These are phyloP conservation scores for Pollenia amentaria DNA, from an alignment of 2,888 invertebrate species.

Conservation along the genomic window DNA sequence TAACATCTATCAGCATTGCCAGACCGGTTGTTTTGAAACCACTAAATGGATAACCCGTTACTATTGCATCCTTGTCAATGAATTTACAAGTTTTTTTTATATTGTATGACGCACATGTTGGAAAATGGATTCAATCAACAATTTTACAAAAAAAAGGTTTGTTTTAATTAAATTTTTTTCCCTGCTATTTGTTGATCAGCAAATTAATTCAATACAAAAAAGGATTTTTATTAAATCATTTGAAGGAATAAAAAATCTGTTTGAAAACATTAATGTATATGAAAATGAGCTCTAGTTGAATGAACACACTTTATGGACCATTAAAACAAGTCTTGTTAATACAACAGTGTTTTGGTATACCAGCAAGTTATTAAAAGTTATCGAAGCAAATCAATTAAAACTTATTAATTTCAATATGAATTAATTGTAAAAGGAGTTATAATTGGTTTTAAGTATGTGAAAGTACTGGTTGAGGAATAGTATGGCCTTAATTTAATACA, in stretches of 20 bases:
- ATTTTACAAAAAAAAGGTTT: conserved; percentile 3
- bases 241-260: background rate
- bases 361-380: conserved; percentile 12
- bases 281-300: conserved; percentile 5
- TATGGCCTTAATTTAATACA: background rate
- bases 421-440: background rate
- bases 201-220: conserved; percentile 15
- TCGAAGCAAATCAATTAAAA: conserved; percentile 36
- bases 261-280: conserved; percentile 9
- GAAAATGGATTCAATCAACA: conserved; percentile 13
- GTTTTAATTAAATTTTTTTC: background rate
- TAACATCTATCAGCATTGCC: no score
- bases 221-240: conserved; percentile 3
- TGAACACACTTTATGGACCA: conserved; percentile 30
- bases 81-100: background rate
- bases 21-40: no score
- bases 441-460: background rate
- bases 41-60: no score
- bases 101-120: conserved; percentile 21
- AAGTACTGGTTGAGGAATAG: background rate
- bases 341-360: background rate
- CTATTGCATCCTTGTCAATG: no score
- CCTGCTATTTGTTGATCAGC: background rate
- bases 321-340: background rate
- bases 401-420: background rate